A percentile compares a stretch with the other conserved stretches of the same genome.
These are phyloP conservation scores for Ganaspis brasiliensis DNA, from an alignment of 2,888 invertebrate genomes.

Conservation along the genomic window DNA sequence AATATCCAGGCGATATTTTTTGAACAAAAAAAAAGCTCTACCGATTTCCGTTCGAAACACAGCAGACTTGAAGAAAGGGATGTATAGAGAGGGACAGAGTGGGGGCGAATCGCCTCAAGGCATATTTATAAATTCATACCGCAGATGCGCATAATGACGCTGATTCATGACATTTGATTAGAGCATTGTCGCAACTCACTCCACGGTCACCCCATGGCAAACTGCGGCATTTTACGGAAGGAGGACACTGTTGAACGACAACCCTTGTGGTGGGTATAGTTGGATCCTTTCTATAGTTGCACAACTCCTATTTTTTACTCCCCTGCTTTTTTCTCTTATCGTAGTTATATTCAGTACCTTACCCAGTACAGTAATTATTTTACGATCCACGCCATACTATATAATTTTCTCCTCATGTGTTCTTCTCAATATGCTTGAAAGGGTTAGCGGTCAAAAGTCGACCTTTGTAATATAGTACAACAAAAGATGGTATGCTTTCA, in stretches of 20 bases:
- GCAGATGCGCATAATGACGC: slow-evolving; percentile 79
- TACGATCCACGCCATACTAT: slow-evolving; percentile 40
- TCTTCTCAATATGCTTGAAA: not conserved
- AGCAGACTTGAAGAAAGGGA: not conserved
- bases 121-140: slow-evolving; percentile 79
- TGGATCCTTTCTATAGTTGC: slow-evolving; percentile 54
- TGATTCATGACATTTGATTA: slow-evolving; percentile 80
- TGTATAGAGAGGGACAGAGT: slow-evolving; percentile 7
- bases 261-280: slow-evolving; percentile 66
- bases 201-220: slow-evolving; percentile 63
- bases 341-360: slow-evolving; percentile 49
- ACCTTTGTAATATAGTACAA: slow-evolving; percentile 6
- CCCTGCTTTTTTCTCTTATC: slow-evolving; percentile 37
- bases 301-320: slow-evolving; percentile 39
- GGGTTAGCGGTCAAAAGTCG: slow-evolving; percentile 9
- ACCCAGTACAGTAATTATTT: slow-evolving; percentile 62
- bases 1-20: too few relatives aligned
- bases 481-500: slow-evolving; percentile 15
- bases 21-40: not conserved
- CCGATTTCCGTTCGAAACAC: slow-evolving; percentile 12
- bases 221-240: slow-evolving; percentile 35
- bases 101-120: slow-evolving; percentile 66
- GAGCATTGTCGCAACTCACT: slow-evolving; percentile 77
- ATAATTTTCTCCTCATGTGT: slow-evolving; percentile 29
- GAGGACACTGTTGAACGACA: slow-evolving; percentile 56